Percentiles rank a stretch among this genome's conserved stretches.
Conservation (phyloP, 1,140 invertebrate genomes). For the Drosophila pseudoobscura region DNA sequence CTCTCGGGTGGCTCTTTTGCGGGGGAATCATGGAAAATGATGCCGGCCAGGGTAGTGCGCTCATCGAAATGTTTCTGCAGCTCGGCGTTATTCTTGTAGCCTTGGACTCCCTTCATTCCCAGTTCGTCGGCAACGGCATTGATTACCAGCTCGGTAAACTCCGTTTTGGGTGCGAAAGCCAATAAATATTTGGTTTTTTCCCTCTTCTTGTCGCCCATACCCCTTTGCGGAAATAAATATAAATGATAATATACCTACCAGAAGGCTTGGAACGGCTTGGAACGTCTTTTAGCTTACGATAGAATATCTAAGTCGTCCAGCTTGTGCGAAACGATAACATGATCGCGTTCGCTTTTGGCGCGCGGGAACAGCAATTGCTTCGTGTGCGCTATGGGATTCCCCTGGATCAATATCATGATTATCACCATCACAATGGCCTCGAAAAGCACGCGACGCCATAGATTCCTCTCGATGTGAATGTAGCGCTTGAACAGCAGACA, state of each 20-base stretch:
- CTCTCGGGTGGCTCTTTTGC: conserved; percentile 5
- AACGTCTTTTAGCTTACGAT: conserved; percentile 44
- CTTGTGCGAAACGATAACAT: conserved; percentile 37
- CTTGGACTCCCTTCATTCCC: conserved; percentile 40
- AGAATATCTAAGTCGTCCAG: conserved; percentile 51
- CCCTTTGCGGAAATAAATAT: conserved; percentile 1
- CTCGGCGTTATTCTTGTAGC: not conserved
- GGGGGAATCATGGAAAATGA: conserved; percentile 20
- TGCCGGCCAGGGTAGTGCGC: conserved; percentile 52
- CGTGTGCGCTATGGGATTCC: conserved; percentile 56
- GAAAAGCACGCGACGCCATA: conserved; percentile 53
- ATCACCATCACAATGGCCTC: conserved; percentile 50
- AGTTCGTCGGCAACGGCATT: conserved; percentile 25
- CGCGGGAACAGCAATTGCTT: conserved; percentile 46
- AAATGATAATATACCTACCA: not conserved
- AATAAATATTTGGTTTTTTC: conserved; percentile 55
- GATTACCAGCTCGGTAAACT: not conserved
- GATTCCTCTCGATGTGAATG: conserved; percentile 44
- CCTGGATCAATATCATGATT: conserved; percentile 53
- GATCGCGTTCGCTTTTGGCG: conserved; percentile 18
- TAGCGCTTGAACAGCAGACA: conserved; percentile 59
- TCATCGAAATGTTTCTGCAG: conserved; percentile 64
- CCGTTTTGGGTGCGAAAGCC: conserved; percentile 39
- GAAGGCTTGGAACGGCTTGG: too few relatives aligned
- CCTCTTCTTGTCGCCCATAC: conserved; percentile 49